A percentile compares a stretch with the other conserved stretches of the same genome.
These are phyloP conservation scores for Dasyurus viverrinus DNA, from an alignment of 2,113 vertebrate genomes.

Conservation along the genomic window DNA sequence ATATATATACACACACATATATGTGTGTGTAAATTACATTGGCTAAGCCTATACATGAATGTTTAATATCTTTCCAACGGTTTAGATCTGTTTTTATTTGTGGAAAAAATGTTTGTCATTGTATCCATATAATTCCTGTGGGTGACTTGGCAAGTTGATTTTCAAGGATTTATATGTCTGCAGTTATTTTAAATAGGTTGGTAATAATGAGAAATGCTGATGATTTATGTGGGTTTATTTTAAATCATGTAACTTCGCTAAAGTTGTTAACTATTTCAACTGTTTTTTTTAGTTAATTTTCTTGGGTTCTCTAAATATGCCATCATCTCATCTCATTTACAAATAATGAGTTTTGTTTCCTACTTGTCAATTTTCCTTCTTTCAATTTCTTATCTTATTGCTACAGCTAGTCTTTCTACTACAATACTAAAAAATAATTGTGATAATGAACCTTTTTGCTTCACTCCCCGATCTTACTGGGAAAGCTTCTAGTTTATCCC, in stretches of 20 bases:
- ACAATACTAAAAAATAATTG: not conserved
- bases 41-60: not conserved
- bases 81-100: not conserved
- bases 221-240: not conserved
- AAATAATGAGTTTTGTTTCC: not conserved
- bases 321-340: not conserved
- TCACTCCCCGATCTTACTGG: not conserved
- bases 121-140: not conserved
- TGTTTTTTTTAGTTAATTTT: not conserved
- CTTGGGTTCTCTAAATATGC: not conserved
- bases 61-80: not conserved
- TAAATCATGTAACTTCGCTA: not conserved
- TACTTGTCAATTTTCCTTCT: not conserved
- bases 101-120: not conserved
- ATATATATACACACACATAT: too few species aligned
- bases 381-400: not conserved
- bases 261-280: not conserved
- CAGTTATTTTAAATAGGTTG: not conserved
- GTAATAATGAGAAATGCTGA: not conserved
- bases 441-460: not conserved
- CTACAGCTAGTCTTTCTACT: not conserved
- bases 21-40: too few species aligned
- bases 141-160: not conserved
- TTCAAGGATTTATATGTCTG: not conserved
- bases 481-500: not conserved